A percentile compares a stretch with the other conserved stretches of the same genome.
Evolutionary conservation across 2,113 vertebrate species (phyloP).

Genomic region (Mesembrinibis cayennensis): DNA sequence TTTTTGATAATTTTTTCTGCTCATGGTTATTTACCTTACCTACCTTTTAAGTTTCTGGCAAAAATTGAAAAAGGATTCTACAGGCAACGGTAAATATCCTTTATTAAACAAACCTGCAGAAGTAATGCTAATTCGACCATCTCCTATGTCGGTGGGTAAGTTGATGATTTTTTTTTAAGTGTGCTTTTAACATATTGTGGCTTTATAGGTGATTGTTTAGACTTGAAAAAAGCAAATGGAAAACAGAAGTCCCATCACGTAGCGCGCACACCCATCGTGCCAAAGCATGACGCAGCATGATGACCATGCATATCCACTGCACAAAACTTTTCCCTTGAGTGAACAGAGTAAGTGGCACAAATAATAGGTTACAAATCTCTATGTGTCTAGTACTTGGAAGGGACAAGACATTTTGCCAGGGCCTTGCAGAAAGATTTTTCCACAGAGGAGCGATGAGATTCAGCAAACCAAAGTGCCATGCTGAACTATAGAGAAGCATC

Average conservation of each 20-base stretch:
- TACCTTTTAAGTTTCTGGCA: neutral
- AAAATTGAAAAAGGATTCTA: neutral
- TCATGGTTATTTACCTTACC: neutral
- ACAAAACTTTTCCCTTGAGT: neutral
- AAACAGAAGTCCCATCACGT: neutral
- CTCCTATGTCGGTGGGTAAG: neutral
- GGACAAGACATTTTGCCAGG: neutral
- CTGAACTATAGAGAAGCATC: neutral
- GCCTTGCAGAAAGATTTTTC: neutral
- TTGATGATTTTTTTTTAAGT: neutral
- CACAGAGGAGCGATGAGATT: neutral
- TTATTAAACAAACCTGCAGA: neutral
- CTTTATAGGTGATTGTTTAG: neutral
- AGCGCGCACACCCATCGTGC: neutral
- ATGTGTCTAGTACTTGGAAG: neutral
- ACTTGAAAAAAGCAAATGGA: neutral
- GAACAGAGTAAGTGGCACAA: neutral
- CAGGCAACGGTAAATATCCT: neutral
- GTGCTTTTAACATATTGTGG: neutral
- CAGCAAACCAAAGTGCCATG: neutral
- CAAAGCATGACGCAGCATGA: neutral
- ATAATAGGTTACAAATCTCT: constrained; percentile 33
- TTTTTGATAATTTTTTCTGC: neutral
- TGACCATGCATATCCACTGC: neutral
- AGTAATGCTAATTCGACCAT: neutral